Percentiles rank a stretch among this genome's conserved stretches.
These are phyloP conservation scores for Neoitamus cyanurus DNA, from an alignment of 2,888 invertebrate genomes.

Conservation along the genomic window DNA sequence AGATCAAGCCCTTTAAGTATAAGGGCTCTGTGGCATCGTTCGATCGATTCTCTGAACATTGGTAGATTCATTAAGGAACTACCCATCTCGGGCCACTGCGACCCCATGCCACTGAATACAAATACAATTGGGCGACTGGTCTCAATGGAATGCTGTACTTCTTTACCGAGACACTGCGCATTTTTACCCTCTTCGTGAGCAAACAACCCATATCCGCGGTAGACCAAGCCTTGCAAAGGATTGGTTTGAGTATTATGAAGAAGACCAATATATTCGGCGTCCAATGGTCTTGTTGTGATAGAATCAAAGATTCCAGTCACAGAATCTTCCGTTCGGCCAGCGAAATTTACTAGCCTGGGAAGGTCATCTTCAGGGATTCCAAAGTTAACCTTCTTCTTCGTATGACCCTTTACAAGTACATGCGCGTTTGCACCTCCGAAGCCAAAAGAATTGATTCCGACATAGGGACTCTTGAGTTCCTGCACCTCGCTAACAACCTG, in stretches of 20 bases:
- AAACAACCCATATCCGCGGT: constrained; percentile 78
- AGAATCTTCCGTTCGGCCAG: constrained; percentile 84
- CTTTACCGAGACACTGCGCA: constrained; percentile 65
- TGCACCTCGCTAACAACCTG: constrained; percentile 79
- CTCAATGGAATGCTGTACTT: constrained; percentile 73
- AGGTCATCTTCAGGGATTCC: constrained; percentile 74
- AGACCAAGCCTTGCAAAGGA: constrained; percentile 74
- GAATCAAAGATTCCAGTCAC: constrained; percentile 75
- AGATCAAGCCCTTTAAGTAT: constrained; percentile 73
- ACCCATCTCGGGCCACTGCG: constrained; percentile 90
- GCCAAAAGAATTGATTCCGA: constrained; percentile 91
- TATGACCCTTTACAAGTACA: constrained; percentile 58
- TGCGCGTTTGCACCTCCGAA: constrained; percentile 90
- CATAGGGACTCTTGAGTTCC: constrained; percentile 78
- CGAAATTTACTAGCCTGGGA: constrained; percentile 78
- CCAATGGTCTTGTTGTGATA: constrained; percentile 72
- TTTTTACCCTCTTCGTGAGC: constrained; percentile 55
- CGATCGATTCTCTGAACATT: constrained; percentile 77
- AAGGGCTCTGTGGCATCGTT: constrained; percentile 70
- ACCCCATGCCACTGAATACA: constrained; percentile 92
- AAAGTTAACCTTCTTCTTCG: constrained; percentile 67
- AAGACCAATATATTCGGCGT: constrained; percentile 72
- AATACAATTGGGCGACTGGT: constrained; percentile 82
- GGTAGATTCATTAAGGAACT: constrained; percentile 78
- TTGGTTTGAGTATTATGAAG: constrained; percentile 72